A percentile compares a stretch with the other conserved stretches of the same genome.
These are phyloP conservation scores for Cololabis saira DNA, from an alignment of 2,113 vertebrate species.

Conservation along the genomic window DNA sequence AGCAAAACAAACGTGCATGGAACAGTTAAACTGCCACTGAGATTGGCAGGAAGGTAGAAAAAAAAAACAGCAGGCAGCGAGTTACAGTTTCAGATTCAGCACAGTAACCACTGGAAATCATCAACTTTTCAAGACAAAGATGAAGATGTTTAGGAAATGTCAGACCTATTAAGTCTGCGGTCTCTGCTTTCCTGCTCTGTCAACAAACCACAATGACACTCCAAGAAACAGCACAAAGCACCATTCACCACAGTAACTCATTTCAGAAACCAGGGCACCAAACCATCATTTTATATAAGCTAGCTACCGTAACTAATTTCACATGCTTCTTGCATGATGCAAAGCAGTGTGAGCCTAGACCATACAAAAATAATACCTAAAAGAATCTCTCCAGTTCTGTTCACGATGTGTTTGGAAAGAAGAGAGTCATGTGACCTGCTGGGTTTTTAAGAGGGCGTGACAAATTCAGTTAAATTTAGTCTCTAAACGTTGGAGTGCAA, in stretches of 20 bases:
- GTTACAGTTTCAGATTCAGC: neutral
- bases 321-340: slow-evolving; percentile 32
- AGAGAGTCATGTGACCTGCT: slow-evolving; percentile 32
- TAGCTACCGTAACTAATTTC: slow-evolving; percentile 48
- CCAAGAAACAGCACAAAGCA: slow-evolving; percentile 28
- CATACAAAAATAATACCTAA: slow-evolving; percentile 22
- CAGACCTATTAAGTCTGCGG: slow-evolving; percentile 38
- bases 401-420: slow-evolving; percentile 15
- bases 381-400: slow-evolving; percentile 46
- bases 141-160: slow-evolving; percentile 35
- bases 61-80: neutral
- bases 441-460: slow-evolving; percentile 8
- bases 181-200: slow-evolving; percentile 36
- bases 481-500: neutral
- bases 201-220: slow-evolving; percentile 42
- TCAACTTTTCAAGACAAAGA: slow-evolving; percentile 12
- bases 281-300: slow-evolving; percentile 61
- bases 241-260: slow-evolving; percentile 35
- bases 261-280: slow-evolving; percentile 46
- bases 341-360: slow-evolving; percentile 47
- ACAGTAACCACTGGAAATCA: slow-evolving; percentile 24
- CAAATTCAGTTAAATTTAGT: slow-evolving; percentile 1
- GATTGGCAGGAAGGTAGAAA: slow-evolving; percentile 2
- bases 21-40: neutral
- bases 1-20: neutral